Evolutionary conservation across 2,888 invertebrate genomes (phyloP).

Genomic region (Patella pellucida): DNA sequence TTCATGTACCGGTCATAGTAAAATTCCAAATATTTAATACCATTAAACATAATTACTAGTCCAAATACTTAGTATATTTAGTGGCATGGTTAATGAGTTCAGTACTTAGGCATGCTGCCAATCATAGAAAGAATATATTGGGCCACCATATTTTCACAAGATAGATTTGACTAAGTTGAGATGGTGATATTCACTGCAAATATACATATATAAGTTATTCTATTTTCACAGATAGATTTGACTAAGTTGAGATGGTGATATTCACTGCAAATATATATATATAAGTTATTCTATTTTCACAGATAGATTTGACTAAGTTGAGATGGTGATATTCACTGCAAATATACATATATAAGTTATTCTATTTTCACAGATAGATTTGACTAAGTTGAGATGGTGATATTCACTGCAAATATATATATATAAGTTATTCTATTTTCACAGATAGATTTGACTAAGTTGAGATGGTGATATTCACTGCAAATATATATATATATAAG

Average conservation of each 20-base stretch:
- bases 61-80: no score
- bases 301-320: neutral
- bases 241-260: neutral
- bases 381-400: neutral
- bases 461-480: neutral
- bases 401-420: neutral
- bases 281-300: conserved; percentile 41
- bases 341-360: neutral
- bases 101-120: no score
- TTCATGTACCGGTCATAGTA: no score
- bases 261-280: neutral
- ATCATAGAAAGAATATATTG: no score
- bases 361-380: conserved; percentile 54
- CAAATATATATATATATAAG: conserved; percentile 13
- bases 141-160: no score
- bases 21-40: no score
- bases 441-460: conserved; percentile 45
- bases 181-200: neutral
- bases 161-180: conserved; percentile 50
- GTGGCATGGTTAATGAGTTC: no score
- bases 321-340: neutral
- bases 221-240: conserved; percentile 53
- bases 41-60: no score
- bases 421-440: conserved; percentile 20
- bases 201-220: neutral